Evolutionary conservation across 2,888 invertebrate species (phyloP), one percentile per base, ranked within the genome.

Genomic region (Nebria salina): DNA sequence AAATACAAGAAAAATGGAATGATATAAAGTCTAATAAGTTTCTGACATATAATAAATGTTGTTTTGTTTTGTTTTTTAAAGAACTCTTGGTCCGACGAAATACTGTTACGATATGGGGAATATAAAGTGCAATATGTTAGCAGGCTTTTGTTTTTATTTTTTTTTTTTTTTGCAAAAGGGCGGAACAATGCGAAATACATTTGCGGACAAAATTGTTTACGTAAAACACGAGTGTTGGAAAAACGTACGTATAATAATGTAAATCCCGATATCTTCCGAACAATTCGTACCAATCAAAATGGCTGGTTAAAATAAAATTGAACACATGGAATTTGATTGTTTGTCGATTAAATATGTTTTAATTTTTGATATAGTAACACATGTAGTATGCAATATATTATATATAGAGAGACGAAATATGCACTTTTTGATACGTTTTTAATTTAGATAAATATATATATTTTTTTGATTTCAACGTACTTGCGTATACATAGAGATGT

Each of bases 301-400:
- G 3, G 1, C 13, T 54, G 54, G 54, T 54, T 54, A 8, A 54
- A 54, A 75, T 20, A 75, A 75, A 75, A 43, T 70, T 80, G 80
- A 80, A 80, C 80, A 80, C 80, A 80, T 80, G 65, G 70, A 80
- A 75, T 80, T 80, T 80, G 80, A 80, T 80, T 80, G 79, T 79
- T 79, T 79, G 80, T 75, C 54, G 75, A 80, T 41, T 80, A 75
- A 80, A 80, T 70, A 80, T 72, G 70, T 80, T 41, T 75, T 79
- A 74, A 70, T 70, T 70, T 11, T 79, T 68, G 20, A 80, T 80
- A 73, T 73, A 25, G 26, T 73, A 54, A 80, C 75, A 80, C 80
- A 65, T 80, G 75, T 72, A 70, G 25, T 76, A n/a, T 43, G 54
- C 54, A 78, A 72, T 72, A 80, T 54, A 42, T 75, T 25, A 75